These are phyloP conservation scores for Beroe ovata DNA, from an alignment of 37 sponge, comb jelly and placozoan species.

Conservation along the genomic window DNA sequence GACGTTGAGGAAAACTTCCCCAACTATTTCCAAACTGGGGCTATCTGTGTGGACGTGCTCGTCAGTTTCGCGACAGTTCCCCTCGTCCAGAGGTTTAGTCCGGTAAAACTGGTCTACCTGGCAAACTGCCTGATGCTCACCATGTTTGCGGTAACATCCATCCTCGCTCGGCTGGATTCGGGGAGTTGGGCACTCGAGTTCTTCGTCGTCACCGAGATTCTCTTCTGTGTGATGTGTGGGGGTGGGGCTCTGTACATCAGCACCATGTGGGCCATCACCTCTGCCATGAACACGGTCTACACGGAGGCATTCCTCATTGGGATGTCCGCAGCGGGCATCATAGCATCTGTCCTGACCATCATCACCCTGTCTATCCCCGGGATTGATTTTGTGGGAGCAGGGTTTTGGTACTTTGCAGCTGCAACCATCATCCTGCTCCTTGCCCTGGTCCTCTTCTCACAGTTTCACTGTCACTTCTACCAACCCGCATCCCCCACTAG, in stretches of 20 bases:
- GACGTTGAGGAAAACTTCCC: conserved; percentile 32
- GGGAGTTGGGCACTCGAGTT: background rate
- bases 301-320: conserved; percentile 58
- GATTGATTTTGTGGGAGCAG: conserved; percentile 59
- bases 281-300: conserved; percentile 35
- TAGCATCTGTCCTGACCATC: conserved; percentile 27
- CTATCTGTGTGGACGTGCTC: conserved; percentile 33
- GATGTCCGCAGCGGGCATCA: conserved; percentile 39
- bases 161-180: conserved; percentile 40
- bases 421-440: conserved; percentile 5
- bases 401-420: conserved; percentile 54
- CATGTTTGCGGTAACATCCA: conserved; percentile 35
- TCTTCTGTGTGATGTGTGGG: conserved; percentile 50
- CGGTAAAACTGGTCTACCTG: conserved; percentile 4
- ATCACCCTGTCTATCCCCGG: conserved; percentile 63
- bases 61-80: conserved; percentile 57
- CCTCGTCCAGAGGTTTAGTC: background rate
- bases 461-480: conserved; percentile 49
- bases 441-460: conserved; percentile 9
- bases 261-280: conserved; percentile 63
- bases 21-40: conserved; percentile 63
- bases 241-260: conserved; percentile 55
- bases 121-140: conserved; percentile 31
- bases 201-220: conserved; percentile 41
- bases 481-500: background rate